A percentile compares a stretch with the other conserved stretches of the same genome.
phyloP scores from a whole-genome alignment of 2,797 vertebrate species.

The Streptopelia turtur region DNA sequence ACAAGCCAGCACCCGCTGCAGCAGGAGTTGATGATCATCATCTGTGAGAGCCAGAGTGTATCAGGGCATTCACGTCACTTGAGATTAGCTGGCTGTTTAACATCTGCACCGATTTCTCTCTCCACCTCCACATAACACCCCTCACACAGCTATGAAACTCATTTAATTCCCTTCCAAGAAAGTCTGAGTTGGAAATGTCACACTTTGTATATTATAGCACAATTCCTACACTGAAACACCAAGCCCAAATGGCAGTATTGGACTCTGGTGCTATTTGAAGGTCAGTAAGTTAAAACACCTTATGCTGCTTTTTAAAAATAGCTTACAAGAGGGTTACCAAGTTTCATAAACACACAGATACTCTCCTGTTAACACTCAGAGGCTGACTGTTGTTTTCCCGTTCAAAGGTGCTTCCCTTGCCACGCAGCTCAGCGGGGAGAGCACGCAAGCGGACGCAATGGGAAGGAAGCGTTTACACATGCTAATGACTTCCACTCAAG shows the following conservation, averaged over 20 bases:
- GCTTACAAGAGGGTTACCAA: background rate
- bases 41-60: constrained; percentile 1
- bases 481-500: constrained; percentile 55
- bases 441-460: constrained; percentile 42
- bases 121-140: constrained; percentile 46
- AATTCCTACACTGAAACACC: background rate
- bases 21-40: constrained; percentile 42
- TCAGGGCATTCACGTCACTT: background rate
- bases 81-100: constrained; percentile 56
- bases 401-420: constrained; percentile 64
- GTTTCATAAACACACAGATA: background rate
- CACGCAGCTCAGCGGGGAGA: constrained; percentile 46
- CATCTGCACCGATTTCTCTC: constrained; percentile 56
- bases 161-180: constrained; percentile 44
- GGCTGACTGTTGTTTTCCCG: constrained; percentile 43
- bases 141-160: constrained; percentile 8
- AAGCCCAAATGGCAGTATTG: background rate
- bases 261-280: background rate
- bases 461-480: constrained; percentile 66
- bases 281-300: background rate
- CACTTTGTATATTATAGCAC: constrained; percentile 13
- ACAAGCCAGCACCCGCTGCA: constrained; percentile 1
- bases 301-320: constrained; percentile 1
- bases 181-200: constrained; percentile 62
- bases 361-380: background rate